Evolutionary conservation across 2,113 vertebrate species (phyloP).

Genomic region (Apteryx mantelli): DNA sequence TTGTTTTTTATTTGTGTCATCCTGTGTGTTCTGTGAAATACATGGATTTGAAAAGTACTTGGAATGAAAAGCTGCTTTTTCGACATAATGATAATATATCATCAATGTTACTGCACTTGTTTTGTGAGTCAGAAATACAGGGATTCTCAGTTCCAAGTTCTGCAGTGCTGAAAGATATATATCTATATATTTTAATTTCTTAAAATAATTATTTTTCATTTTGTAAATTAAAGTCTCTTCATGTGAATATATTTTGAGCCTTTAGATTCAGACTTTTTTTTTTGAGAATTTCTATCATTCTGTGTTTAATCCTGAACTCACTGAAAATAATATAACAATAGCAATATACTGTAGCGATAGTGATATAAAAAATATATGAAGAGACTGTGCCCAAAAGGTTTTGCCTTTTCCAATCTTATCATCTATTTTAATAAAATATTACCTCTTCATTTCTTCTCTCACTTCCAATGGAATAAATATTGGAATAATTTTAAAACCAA

Average conservation of each 20-base stretch:
- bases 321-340: not conserved
- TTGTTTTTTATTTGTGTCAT: not conserved
- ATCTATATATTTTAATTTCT: not conserved
- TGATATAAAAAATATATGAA: not conserved
- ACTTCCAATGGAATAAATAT: not conserved
- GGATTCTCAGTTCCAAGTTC: not conserved
- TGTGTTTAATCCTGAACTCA: not conserved
- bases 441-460: not conserved
- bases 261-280: not conserved
- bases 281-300: not conserved
- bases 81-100: not conserved
- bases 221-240: not conserved
- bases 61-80: not conserved
- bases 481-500: not conserved
- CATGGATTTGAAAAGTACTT: not conserved
- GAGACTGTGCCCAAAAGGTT: not conserved
- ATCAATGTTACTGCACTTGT: not conserved
- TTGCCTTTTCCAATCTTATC: not conserved
- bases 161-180: not conserved
- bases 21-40: not conserved
- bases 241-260: not conserved
- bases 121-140: not conserved
- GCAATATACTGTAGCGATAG: not conserved
- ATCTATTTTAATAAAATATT: not conserved
- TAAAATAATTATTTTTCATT: not conserved